Base-by-base conservation (phyloP, 2,113 vertebrate genomes). In the Datnioides undecimradiatus region DNA sequence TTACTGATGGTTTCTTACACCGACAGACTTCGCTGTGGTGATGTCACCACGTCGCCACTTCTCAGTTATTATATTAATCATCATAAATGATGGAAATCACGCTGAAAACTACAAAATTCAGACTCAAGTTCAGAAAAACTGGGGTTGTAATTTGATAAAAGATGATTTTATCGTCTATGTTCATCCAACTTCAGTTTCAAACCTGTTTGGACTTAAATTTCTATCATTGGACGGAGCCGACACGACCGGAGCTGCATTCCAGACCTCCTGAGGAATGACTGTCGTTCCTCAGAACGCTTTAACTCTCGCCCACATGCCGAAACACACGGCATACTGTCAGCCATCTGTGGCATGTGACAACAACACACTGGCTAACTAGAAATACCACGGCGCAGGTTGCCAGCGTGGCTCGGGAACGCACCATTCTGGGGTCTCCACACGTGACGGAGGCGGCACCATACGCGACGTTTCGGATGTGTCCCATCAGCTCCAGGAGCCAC, bases 401-500 rank as follows among this genome's bases (percentile, higher is more conserved):
- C 12, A 36, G 27, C n/a, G 14, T 0, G 21, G 48, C 13, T 43
- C 16, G 54, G 21, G 41, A 23, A 76, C 36, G 0, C 94, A 99
- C 98, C 97, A 96, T 83, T 64, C 91, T 91, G 19, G 88, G 72
- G 80, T 93, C 45, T 34, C 85, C 85, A 51, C 92, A 94, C n/a
- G 90, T 29, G 63, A 94, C 40, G 0, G 89, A 0, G 0, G 81
- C 80, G 40, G 95, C 88, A 33, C 94, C 95, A 21, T 95, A 94
- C 0, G 94, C 94, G 27, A 96, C 69, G 17, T 96, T 98, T 84
- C 96, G 94, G 46, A 97, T 95, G 69, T 96, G 95, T 57, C 97
- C 96, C 96, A 98, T 99, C 66, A 99, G 85, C 80, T 99, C 96
- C 86, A 99, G 91, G 13, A 99, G 94, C 98, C 98, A 99, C 45